Evolutionary conservation across 2,113 vertebrate species (phyloP), one percentile per base, ranked within the genome.

Genomic region (Dolichallabes microphthalmus): DNA sequence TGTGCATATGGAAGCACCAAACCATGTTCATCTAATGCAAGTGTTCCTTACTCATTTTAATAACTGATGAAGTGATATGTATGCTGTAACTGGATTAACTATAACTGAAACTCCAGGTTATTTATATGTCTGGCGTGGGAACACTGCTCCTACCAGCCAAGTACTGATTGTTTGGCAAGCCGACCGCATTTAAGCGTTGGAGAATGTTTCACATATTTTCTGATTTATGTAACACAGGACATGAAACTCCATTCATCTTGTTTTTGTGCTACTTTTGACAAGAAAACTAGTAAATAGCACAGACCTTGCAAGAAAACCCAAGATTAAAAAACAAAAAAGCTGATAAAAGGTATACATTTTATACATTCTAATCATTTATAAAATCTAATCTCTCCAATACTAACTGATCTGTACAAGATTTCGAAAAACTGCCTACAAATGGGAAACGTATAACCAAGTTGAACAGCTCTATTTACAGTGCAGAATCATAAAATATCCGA

Each of bases 131-230:
- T 86, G 88, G 85, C 79, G 20, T 83, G 45, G 66, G 75, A 80
- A 75, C 68, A 75, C 1, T 1, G 55, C 53, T 80, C 2, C 52
- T 39, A 73, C 66, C 86, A 83, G 86, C 86, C 86, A 89, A 87
- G 80, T 74, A 32, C 83, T 69, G 64, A 87, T 75, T 80, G 85
- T 77, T 82, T 89, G 80, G 82, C 79, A 85, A 58, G 74, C 82
- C 50, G 64, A 82, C 27, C 58, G 64, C 73, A 79, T 87, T 78
- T 81, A 84, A 81, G 75, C 58, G 82, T 52, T 35, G 53, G 35
- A 74, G 63, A 84, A 13, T 22, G 15, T 86, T 88, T 84, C 76
- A 83, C 69, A 73, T 45, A 32, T 45, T 57, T 82, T 68, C 61
- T 30, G 61, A 69, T 74, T 80, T 83, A 83, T 69, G 58, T 17